Base-by-base conservation (phyloP, 2,113 vertebrate species). In the Onychostruthus taczanowskii region DNA sequence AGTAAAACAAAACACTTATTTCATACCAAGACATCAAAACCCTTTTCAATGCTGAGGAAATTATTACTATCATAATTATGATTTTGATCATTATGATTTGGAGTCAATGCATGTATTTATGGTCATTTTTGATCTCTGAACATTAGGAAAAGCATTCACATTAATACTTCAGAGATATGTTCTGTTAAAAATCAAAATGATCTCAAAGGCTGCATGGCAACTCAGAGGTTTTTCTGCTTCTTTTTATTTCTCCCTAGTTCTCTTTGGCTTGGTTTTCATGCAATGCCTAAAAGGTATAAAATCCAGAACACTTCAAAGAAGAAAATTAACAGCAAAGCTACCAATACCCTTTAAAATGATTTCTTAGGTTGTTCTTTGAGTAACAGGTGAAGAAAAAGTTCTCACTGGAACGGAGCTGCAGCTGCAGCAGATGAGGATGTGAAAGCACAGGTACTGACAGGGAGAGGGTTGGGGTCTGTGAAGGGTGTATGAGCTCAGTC, bases 401-500 rank as follows among this genome's bases (percentile, higher is more conserved):
- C 49, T 73, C 24, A 22, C 10, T 35, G 37, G 59, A 69, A 21
- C 2, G 61, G 35, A 88, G 6, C 16, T 46, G 1, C 39, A 74
- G 1, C 26, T 33, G 64, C 46, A 87, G 74, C 52, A 63, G 52
- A n/a, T 58, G 13, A 43, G 43, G 73, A 5, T 0, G 27, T 19
- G 77, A 56, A 11, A 13, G 55, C 70, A 31, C 79, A 55, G 44
- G 23, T 3, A 10, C 58, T 7, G 35, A 33, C 18, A 55, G 79
- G 4, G 18, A 46, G 23, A 41, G 15, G 16, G 8, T 23, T 0
- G 0, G 24, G 44, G 3, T 16, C 47, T 28, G 27, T 5, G 27
- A 30, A 19, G 28, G 24, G 27, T 31, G 41, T 33, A 19, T 9
- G 23, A 74, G 70, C 61, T 67, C 69, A 24, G 3, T 66, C 43